Evolutionary conservation across 2,888 invertebrate species (phyloP), one percentile per base, ranked within the genome.

Genomic region (Eupithecia insigniata): DNA sequence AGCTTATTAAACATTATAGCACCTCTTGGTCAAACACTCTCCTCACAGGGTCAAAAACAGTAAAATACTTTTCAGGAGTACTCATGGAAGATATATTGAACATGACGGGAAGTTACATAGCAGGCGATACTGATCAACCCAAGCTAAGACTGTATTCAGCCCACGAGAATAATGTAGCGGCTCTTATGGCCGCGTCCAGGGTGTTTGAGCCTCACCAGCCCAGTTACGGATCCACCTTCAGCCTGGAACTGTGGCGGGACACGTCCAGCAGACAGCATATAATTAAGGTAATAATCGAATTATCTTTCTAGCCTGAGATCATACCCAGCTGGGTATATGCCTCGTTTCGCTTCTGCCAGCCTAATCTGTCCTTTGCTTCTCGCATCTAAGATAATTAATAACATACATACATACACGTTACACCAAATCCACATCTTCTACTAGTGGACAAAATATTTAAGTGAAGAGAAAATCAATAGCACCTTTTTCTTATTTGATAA

Each of bases 151-250:
- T 96, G 70, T 95, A 94, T 80, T 95, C 95, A 1, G 96, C 94
- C 0, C 96, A 96, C 83, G 96, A 96, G 84, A 95, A 95, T 68
- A 96, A 96, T 51, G 93, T 96, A 0, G 95, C 95, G 0, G 94
- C 94, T 0, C 76, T 96, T n/a, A 90, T 96, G 82, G 89, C 92
- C 0, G 95, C 95, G 2, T 89, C 95, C 0, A 89, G 91, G 16
- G 93, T 95, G 1, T 96, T 93, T 81, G 85, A 93, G 70, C 90
- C 95, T 0, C 95, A 95, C 70, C 93, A 95, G 73, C 96, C 96
- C 0, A 91, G 89, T 18, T 96, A 95, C 79, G 95, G 95, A 0
- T 85, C 95, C 32, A 92, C 95, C 0, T 90, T 95, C 70, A 87
- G 95, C 4, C 61, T 96, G 62, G 96, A 96, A 82, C 86, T 96